Conservation (phyloP, 2,113 vertebrate species). For the Amia ocellicauda region DNA sequence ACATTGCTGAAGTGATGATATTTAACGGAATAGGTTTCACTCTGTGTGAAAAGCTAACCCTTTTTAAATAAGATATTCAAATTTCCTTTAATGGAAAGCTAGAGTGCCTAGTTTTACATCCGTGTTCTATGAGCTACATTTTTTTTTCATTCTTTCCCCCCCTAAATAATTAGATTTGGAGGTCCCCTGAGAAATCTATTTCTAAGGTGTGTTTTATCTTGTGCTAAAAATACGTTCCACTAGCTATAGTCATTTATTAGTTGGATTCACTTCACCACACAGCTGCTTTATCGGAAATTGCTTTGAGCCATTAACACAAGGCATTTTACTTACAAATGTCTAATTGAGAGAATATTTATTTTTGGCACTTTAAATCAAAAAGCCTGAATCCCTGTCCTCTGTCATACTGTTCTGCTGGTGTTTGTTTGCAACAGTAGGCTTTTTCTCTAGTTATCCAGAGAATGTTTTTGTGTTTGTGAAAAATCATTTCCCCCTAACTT, state of each 20-base stretch:
- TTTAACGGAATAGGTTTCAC: conserved; percentile 30
- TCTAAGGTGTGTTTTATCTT: conserved; percentile 65
- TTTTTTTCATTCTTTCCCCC: conserved; percentile 25
- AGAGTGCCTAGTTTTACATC: conserved; percentile 24
- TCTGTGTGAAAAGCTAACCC: neutral
- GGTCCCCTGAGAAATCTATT: conserved; percentile 61
- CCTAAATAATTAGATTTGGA: conserved; percentile 59
- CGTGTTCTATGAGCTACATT: conserved; percentile 17
- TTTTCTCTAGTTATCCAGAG: neutral
- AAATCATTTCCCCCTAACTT: neutral
- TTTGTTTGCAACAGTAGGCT: conserved; percentile 10
- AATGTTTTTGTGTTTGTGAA: neutral
- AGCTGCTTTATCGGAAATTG: conserved; percentile 73
- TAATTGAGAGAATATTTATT: conserved; percentile 74
- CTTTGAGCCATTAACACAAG: conserved; percentile 61
- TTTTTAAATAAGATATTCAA: conserved; percentile 19
- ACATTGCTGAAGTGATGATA: conserved; percentile 14
- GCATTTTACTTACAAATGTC: conserved; percentile 59
- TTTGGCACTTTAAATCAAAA: conserved; percentile 55
- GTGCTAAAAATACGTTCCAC: conserved; percentile 51
- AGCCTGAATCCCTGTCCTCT: conserved; percentile 49
- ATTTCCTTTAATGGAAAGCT: conserved; percentile 27
- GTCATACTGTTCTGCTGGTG: conserved; percentile 35
- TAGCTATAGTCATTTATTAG: conserved; percentile 67
- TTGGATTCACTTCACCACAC: conserved; percentile 71